phyloP scores from a whole-genome alignment of 2,113 vertebrate species.

The Laticauda colubrina region DNA sequence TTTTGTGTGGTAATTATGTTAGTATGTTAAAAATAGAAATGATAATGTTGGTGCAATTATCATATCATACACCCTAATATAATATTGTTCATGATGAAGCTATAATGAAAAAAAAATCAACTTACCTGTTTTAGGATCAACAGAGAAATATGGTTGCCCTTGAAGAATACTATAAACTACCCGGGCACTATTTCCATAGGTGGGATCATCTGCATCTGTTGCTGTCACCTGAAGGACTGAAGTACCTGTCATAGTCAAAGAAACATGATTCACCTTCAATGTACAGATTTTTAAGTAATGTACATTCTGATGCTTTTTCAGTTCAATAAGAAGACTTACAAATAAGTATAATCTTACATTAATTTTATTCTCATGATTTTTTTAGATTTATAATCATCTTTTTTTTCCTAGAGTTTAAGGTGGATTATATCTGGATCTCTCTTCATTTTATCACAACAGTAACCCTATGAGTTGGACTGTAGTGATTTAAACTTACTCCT shows the following conservation, averaged over 20 bases:
- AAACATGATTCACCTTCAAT: conserved; percentile 48
- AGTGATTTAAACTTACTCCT: background rate
- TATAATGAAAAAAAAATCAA: background rate
- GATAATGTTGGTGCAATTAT: background rate
- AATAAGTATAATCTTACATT: background rate
- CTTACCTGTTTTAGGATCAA: conserved; percentile 94
- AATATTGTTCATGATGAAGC: background rate
- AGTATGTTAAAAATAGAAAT: background rate
- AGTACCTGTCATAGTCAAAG: conserved; percentile 76
- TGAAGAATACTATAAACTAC: conserved; percentile 97
- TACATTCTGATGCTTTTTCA: background rate
- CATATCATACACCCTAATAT: background rate
- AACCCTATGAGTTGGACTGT: background rate
- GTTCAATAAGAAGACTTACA: too few relatives aligned
- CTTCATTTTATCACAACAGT: background rate
- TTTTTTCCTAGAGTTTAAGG: background rate
- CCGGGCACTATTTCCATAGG: conserved; percentile 93
- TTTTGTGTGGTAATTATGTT: background rate
- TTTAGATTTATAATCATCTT: background rate
- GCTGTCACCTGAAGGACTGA: conserved; percentile 95
- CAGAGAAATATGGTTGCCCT: conserved; percentile 97
- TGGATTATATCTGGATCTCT: background rate
- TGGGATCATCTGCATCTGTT: conserved; percentile 92
- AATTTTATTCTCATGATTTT: background rate
- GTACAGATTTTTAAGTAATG: background rate